Evolutionary conservation across 2,113 vertebrate species (phyloP), one percentile per base, ranked within the genome.

Genomic region (Ceratotherium simum): DNA sequence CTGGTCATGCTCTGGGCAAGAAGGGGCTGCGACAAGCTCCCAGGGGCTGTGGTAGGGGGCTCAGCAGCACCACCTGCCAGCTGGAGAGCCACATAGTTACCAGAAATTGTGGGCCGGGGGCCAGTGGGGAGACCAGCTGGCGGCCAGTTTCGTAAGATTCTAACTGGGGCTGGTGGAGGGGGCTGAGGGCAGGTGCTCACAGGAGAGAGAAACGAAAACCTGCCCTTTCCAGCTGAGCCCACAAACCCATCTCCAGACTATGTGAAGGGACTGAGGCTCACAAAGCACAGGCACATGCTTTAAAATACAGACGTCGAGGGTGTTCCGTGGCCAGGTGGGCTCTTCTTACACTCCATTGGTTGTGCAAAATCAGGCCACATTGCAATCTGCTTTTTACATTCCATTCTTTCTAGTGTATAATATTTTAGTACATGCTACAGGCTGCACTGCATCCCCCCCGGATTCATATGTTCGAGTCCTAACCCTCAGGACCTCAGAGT

Each of bases 21-120:
- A 65, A n/a, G 2, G 16, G 31, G 8, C 39, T 83, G 48, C 42
- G 33, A 25, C 25, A 42, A 21, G 39, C 16, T 48, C 21, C 62
- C 8, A 10, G 75, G 42, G 54, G 29, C 29, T 64, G 31, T 33
- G 42, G 20, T 0, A 39, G 16, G 56, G n/a, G 39, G 8, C n/a
- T 54, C 27, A 42, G 17, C 33, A 60, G 58, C 13, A 69, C 1
- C 0, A 25, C 13, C 60, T 42, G 39, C 39, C 80, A 46, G 8
- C 25, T 48, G 46, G 79, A 79, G 18, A 48, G n/a, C 25, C 9
- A 65, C 0, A 5, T 20, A n/a, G 29, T 83, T 23, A 70, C 23
- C 31, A 89, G 88, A 84, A 69, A 39, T 10, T 1, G 3, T 13
- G 56, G 65, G 18, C 56, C 0, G 0, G 0, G 0, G 16, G 27